Evolutionary conservation across 2,113 vertebrate genomes (phyloP).

Genomic region (Cebus imitator): DNA sequence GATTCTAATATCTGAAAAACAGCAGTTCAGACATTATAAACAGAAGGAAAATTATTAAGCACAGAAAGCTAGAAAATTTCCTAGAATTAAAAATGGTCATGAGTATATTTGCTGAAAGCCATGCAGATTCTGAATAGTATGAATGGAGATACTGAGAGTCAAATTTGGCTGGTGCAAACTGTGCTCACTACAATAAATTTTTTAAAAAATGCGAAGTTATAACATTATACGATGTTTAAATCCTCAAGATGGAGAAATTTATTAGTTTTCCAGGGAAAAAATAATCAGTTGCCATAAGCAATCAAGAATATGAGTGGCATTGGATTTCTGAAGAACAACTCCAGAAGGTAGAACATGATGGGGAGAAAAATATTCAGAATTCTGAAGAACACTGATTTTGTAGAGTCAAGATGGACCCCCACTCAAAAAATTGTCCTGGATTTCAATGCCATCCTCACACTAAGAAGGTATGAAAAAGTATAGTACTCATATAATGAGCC

Average conservation of each 20-base stretch:
- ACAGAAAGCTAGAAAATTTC: neutral
- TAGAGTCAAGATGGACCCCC: neutral
- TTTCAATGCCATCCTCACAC: neutral
- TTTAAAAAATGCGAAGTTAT: neutral
- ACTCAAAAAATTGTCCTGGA: neutral
- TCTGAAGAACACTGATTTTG: conserved; percentile 9
- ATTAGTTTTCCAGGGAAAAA: neutral
- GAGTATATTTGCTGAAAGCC: neutral
- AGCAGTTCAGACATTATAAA: neutral
- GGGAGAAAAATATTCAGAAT: neutral
- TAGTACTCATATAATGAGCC: neutral
- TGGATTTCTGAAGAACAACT: neutral
- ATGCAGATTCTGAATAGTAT: neutral
- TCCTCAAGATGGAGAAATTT: neutral
- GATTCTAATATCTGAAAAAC: conserved; percentile 31
- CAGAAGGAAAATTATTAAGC: conserved; percentile 11
- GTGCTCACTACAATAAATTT: neutral
- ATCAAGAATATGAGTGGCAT: neutral
- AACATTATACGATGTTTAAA: neutral
- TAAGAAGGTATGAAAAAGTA: neutral
- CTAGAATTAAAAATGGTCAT: conserved; percentile 2
- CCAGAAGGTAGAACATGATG: conserved; percentile 16
- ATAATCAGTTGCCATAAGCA: neutral
- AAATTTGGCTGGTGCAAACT: neutral
- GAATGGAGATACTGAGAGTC: neutral